phyloP scores from a whole-genome alignment of 2,797 vertebrate genomes.

The Podarcis lilfordi region DNA sequence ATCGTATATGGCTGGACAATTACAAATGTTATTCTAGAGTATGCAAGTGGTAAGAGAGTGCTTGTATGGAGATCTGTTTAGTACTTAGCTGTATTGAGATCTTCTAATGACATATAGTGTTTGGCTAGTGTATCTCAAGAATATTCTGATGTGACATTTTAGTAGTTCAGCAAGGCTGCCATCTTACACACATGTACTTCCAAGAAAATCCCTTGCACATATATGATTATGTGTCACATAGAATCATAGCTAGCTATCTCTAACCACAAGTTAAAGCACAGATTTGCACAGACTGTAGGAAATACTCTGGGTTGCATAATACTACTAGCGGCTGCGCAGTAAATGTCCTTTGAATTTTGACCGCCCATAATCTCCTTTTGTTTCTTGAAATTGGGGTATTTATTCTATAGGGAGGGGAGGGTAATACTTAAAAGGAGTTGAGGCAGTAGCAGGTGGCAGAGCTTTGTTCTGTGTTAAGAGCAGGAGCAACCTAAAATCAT shows the following conservation, averaged over 20 bases:
- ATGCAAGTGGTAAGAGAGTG: background rate
- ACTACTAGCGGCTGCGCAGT: background rate
- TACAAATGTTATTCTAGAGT: conserved; percentile 26
- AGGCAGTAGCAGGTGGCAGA: background rate
- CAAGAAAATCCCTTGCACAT: background rate
- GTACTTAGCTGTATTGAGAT: background rate
- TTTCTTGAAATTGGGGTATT: background rate
- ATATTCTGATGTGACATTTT: background rate
- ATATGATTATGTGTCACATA: background rate
- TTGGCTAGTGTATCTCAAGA: background rate
- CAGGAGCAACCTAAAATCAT: background rate
- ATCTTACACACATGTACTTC: background rate
- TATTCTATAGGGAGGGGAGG: background rate
- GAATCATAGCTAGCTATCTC: background rate
- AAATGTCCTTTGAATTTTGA: background rate
- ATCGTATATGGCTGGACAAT: background rate
- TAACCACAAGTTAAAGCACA: background rate
- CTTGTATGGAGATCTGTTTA: background rate
- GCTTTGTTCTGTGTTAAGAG: background rate
- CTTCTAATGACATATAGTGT: background rate
- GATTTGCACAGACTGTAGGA: background rate
- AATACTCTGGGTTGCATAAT: background rate
- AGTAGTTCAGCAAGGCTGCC: background rate
- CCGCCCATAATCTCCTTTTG: background rate
- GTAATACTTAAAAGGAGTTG: background rate